Percentiles rank a stretch among this genome's conserved stretches.
Evolutionary conservation across 2,113 vertebrate genomes (phyloP).

Genomic region (Mormyrus iriodes): DNA sequence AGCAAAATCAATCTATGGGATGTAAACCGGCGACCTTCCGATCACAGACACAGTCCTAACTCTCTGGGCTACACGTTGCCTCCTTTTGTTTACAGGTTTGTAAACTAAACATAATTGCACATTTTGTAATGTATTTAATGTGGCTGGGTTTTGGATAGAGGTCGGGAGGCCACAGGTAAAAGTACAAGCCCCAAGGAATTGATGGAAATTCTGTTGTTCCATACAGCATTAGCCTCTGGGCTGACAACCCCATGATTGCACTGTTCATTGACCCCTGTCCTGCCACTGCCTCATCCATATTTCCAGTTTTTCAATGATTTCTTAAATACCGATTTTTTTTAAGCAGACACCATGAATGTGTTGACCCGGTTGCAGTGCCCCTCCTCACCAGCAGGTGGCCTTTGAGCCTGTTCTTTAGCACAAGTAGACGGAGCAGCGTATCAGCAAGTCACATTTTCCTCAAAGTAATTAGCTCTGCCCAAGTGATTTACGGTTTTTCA

Average conservation of each 20-base stretch:
- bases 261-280: neutral
- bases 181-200: neutral
- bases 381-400: conserved; percentile 29
- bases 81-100: neutral
- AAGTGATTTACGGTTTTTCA: conserved; percentile 30
- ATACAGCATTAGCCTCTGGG: neutral
- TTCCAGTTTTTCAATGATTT: neutral
- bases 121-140: neutral
- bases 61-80: neutral
- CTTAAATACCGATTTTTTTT: neutral
- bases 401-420: neutral
- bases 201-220: neutral
- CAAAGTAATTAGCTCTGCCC: conserved; percentile 29
- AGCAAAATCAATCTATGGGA: neutral
- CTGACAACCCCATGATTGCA: neutral
- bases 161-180: neutral
- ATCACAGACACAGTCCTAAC: neutral
- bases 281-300: neutral
- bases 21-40: neutral
- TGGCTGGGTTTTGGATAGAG: neutral
- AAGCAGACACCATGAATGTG: neutral
- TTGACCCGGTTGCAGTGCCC: neutral
- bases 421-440: neutral
- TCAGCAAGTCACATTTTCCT: conserved; percentile 14
- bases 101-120: neutral